These are phyloP conservation scores for Lophius americanus DNA, from an alignment of 2,797 vertebrate genomes.

Conservation along the genomic window DNA sequence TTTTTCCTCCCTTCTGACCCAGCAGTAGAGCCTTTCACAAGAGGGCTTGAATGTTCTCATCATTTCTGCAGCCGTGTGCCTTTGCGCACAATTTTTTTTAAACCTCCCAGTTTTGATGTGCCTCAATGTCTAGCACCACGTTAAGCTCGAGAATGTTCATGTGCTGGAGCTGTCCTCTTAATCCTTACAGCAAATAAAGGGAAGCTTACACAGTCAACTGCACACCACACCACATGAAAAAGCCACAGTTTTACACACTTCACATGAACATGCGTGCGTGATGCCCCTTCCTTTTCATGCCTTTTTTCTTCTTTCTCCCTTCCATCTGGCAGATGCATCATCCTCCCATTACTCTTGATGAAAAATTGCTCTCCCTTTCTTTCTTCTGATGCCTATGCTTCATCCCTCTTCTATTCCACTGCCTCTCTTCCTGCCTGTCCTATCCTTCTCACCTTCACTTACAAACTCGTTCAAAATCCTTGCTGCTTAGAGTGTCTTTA, in stretches of 20 bases:
- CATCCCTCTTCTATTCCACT: slow-evolving; percentile 28
- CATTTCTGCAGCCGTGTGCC: slow-evolving; percentile 53
- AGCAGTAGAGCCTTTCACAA: slow-evolving; percentile 46
- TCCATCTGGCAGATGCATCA: slow-evolving; percentile 56
- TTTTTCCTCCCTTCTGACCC: slow-evolving; percentile 51
- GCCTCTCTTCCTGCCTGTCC: slow-evolving; percentile 16
- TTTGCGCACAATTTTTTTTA: slow-evolving; percentile 33
- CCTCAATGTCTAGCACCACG: slow-evolving; percentile 57
- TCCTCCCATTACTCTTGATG: slow-evolving; percentile 33
- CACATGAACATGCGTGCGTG: slow-evolving; percentile 50
- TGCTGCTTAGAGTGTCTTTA: slow-evolving; percentile 33
- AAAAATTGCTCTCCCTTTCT: slow-evolving; percentile 14
- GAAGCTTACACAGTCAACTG: slow-evolving; percentile 73
- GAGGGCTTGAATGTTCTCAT: slow-evolving; percentile 50
- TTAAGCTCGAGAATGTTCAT: slow-evolving; percentile 73
- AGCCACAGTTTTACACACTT: slow-evolving; percentile 53
- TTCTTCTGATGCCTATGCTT: slow-evolving; percentile 44
- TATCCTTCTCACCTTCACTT: slow-evolving; percentile 11
- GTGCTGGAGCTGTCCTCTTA: slow-evolving; percentile 72
- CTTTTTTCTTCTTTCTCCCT: slow-evolving; percentile 36
- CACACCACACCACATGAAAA: slow-evolving; percentile 50
- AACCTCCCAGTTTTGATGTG: slow-evolving; percentile 39
- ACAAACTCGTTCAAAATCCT: slow-evolving; percentile 43
- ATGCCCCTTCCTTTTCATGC: slow-evolving; percentile 42
- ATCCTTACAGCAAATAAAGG: slow-evolving; percentile 77